Evolutionary conservation across 2,888 invertebrate genomes (phyloP).

Genomic region (Drosophila seclusa): DNA sequence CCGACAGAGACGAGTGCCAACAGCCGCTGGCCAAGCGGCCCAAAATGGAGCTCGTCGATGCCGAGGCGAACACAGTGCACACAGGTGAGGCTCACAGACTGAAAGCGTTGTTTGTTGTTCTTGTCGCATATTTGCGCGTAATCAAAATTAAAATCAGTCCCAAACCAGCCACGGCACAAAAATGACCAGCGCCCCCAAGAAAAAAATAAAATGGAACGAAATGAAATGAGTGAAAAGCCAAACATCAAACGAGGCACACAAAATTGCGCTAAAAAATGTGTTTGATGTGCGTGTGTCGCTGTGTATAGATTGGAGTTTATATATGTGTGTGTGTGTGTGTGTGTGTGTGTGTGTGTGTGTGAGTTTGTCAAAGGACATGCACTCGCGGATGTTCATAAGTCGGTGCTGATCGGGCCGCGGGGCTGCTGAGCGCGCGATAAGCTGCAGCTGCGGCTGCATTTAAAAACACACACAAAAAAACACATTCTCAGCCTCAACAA

Average conservation of each 20-base stretch:
- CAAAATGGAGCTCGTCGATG: constrained; percentile 93
- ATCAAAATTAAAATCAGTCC: constrained; percentile 35
- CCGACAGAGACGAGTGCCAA: constrained; percentile 62
- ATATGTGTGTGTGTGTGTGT: constrained; percentile 9
- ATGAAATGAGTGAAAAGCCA: constrained; percentile 2
- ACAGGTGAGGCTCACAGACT: constrained; percentile 89
- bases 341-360: constrained; percentile 2
- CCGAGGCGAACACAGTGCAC: constrained; percentile 95
- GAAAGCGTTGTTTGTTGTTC: neutral
- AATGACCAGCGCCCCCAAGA: constrained; percentile 42
- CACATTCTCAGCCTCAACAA: neutral
- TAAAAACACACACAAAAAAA: constrained; percentile 5
- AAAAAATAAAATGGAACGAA: neutral
- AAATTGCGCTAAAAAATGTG: constrained; percentile 69
- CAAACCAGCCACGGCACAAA: neutral
- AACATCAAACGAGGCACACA: constrained; percentile 49
- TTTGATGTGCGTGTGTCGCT: constrained; percentile 56
- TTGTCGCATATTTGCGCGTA: constrained; percentile 46
- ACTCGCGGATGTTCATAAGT: constrained; percentile 43
- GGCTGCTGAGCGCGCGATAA: constrained; percentile 61
- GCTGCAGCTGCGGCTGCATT: constrained; percentile 78
- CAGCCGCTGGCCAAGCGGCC: constrained; percentile 88
- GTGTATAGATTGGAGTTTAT: constrained; percentile 11
- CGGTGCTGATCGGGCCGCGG: constrained; percentile 70
- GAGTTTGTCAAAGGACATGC: constrained; percentile 52